A percentile compares a stretch with the other conserved stretches of the same genome.
These are phyloP conservation scores for Alosa sapidissima DNA, from an alignment of 2,797 vertebrate species.

Conservation along the genomic window DNA sequence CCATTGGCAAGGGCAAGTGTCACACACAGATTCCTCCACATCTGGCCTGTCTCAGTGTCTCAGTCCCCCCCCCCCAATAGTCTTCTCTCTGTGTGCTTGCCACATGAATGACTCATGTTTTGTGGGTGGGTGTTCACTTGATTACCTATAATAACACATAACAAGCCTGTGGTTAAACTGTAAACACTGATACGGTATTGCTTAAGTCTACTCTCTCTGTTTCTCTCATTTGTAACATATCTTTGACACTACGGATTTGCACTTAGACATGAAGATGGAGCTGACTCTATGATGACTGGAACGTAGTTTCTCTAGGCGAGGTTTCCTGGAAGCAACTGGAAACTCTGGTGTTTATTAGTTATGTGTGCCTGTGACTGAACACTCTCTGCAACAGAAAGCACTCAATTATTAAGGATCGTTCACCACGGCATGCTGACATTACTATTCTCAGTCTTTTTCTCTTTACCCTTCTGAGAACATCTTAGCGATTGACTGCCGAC, in stretches of 20 bases:
- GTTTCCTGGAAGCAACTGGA: neutral
- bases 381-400: neutral
- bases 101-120: neutral
- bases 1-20: neutral
- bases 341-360: neutral
- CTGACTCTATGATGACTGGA: no score
- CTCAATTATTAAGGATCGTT: neutral
- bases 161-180: neutral
- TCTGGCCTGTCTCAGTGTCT: constrained; percentile 5
- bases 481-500: neutral
- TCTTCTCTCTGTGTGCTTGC: neutral
- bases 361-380: neutral
- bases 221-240: neutral
- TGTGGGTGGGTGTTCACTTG: neutral
- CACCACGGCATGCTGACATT: neutral
- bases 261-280: no score
- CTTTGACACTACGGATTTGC: no score
- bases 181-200: neutral
- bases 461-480: neutral
- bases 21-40: neutral
- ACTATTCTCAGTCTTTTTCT: neutral
- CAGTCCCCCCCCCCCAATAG: neutral
- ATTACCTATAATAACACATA: neutral
- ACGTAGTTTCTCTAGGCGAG: no score
- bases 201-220: neutral